phyloP scores from a whole-genome alignment of 2,888 invertebrate species.

The Gortyna flavago region DNA sequence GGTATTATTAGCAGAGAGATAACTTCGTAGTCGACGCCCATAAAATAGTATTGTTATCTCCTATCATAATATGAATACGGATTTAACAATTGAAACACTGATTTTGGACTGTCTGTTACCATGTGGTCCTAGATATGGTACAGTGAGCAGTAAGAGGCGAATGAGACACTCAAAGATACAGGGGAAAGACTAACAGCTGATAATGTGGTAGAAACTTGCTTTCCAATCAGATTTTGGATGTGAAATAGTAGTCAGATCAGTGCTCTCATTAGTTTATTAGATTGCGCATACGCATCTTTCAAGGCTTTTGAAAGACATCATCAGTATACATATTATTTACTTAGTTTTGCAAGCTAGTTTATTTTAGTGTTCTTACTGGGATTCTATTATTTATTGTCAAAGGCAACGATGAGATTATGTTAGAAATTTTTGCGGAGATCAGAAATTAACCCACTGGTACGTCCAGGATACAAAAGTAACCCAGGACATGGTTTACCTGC shows the following conservation, averaged over 20 bases:
- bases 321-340: neutral
- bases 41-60: constrained; percentile 42
- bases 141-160: neutral
- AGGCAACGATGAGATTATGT: neutral
- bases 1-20: constrained; percentile 10
- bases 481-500: too few relatives aligned
- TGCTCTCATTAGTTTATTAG: constrained; percentile 6
- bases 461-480: too few relatives aligned
- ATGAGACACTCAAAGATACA: neutral
- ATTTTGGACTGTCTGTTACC: constrained; percentile 27
- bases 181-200: neutral
- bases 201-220: neutral
- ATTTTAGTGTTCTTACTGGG: neutral
- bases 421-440: too few relatives aligned
- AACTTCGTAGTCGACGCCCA: constrained; percentile 43
- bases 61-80: constrained; percentile 8
- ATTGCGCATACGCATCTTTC: constrained; percentile 10
- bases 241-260: neutral
- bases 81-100: constrained; percentile 20
- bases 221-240: constrained; percentile 6
- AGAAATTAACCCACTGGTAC: too few relatives aligned
- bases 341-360: neutral
- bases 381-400: neutral
- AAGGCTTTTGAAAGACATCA: constrained; percentile 3
- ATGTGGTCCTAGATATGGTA: constrained; percentile 6